Percentiles rank a stretch among this genome's conserved stretches.
phyloP scores from a whole-genome alignment of 2,113 vertebrate genomes.

The Aphelocoma coerulescens region DNA sequence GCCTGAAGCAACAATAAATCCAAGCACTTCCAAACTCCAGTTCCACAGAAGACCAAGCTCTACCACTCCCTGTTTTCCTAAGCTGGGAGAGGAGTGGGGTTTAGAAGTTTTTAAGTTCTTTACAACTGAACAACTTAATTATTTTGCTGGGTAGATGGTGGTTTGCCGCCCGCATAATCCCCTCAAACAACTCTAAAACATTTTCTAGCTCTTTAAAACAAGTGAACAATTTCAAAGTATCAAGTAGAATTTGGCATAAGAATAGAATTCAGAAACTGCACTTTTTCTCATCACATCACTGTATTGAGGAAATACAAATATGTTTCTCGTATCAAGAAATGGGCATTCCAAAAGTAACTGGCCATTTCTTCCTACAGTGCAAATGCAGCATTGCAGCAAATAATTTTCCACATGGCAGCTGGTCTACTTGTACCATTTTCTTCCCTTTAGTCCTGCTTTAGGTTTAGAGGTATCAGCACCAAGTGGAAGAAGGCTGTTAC shows the following conservation, averaged over 20 bases:
- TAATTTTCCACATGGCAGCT: neutral
- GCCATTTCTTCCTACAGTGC: neutral
- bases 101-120: neutral
- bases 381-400: neutral
- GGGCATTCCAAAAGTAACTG: neutral
- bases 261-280: neutral
- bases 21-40: neutral
- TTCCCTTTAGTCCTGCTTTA: neutral
- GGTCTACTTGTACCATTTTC: neutral
- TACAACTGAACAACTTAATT: neutral
- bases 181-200: neutral
- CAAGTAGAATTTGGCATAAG: neutral
- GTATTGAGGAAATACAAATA: neutral
- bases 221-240: neutral
- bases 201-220: neutral
- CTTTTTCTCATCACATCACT: neutral
- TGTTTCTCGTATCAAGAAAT: neutral
- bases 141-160: neutral
- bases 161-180: neutral
- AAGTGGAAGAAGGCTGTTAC: neutral
- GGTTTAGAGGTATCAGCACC: neutral
- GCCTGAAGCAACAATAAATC: neutral
- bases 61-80: neutral
- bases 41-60: neutral
- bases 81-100: accelerated